Evolutionary conservation across 1,140 invertebrate genomes (phyloP).

Genomic region (Carposina sasakii): DNA sequence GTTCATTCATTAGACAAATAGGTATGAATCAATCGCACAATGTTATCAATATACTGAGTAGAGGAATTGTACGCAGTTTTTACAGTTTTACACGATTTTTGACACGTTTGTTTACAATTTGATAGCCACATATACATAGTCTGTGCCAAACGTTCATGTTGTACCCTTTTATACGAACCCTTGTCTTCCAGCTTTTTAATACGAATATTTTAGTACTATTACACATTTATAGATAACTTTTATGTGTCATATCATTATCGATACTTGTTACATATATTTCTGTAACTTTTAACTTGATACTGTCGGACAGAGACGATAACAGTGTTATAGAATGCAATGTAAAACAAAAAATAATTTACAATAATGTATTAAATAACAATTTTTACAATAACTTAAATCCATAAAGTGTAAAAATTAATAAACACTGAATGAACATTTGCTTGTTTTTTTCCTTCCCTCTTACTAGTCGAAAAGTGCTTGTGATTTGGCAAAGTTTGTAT

Average conservation of each 20-base stretch:
- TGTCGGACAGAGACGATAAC: too few relatives aligned
- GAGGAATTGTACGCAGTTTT: too few relatives aligned
- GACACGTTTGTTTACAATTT: conserved; percentile 16
- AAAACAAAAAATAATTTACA: conserved; percentile 49
- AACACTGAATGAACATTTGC: conserved; percentile 50
- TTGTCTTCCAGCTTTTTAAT: conserved; percentile 63
- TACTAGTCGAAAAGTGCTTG: conserved; percentile 47
- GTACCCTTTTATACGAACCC: conserved; percentile 38
- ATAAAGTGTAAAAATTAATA: conserved; percentile 60
- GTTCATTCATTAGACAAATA: too few relatives aligned
- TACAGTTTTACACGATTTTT: conserved; percentile 13
- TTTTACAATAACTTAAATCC: conserved; percentile 64
- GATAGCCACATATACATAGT: too few relatives aligned
- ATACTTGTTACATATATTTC: too few relatives aligned
- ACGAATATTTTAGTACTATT: conserved; percentile 24
- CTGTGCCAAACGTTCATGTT: conserved; percentile 38
- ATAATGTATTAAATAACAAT: conserved; percentile 61
- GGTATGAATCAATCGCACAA: conserved; percentile 8
- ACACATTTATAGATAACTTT: too few relatives aligned
- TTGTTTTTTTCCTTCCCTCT: conserved; percentile 35
- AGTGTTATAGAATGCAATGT: too few relatives aligned
- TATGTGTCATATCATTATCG: too few relatives aligned
- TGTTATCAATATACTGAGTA: conserved; percentile 5
- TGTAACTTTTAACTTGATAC: too few relatives aligned
- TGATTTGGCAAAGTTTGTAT: conserved; percentile 38